Conservation (phyloP, 2,797 vertebrate genomes). For the Antennarius maculatus region DNA sequence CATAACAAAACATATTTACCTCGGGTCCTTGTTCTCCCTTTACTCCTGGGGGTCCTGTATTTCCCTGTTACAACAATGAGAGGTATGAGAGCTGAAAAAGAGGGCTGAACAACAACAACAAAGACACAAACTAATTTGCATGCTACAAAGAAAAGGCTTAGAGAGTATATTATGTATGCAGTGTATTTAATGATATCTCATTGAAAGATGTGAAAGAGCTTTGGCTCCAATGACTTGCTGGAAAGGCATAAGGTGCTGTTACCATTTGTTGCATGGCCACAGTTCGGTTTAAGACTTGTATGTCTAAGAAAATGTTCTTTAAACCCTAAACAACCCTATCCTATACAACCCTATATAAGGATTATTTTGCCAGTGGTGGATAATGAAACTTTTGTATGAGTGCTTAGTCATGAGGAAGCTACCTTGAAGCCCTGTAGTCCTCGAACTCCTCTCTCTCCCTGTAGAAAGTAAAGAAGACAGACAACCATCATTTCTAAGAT, state of each 20-base stretch:
- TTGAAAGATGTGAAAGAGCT: no score
- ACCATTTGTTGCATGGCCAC: no score
- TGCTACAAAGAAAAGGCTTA: no score
- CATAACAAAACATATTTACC: constrained; percentile 70
- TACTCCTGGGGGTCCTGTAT: constrained; percentile 84
- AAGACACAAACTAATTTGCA: no score
- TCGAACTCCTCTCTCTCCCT: constrained; percentile 85
- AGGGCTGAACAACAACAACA: no score
- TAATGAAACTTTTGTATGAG: constrained; percentile 29
- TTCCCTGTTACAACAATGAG: constrained; percentile 76
- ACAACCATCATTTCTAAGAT: constrained; percentile 37
- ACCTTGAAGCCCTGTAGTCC: constrained; percentile 89
- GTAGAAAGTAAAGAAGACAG: constrained; percentile 44
- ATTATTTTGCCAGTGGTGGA: constrained; percentile 20
- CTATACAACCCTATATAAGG: constrained; percentile 4
- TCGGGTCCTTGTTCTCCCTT: constrained; percentile 86
- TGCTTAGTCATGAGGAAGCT: constrained; percentile 54
- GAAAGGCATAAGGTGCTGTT: no score
- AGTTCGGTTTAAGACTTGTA: no score
- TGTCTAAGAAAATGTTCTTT: not conserved
- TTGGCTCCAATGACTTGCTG: no score
- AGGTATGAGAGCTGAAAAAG: not conserved
- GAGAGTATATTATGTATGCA: no score
- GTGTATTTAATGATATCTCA: no score
- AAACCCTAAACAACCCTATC: not conserved